These are phyloP conservation scores for Brachionus koreanus DNA, from an alignment of 1,140 invertebrate genomes.

Conservation along the genomic window DNA sequence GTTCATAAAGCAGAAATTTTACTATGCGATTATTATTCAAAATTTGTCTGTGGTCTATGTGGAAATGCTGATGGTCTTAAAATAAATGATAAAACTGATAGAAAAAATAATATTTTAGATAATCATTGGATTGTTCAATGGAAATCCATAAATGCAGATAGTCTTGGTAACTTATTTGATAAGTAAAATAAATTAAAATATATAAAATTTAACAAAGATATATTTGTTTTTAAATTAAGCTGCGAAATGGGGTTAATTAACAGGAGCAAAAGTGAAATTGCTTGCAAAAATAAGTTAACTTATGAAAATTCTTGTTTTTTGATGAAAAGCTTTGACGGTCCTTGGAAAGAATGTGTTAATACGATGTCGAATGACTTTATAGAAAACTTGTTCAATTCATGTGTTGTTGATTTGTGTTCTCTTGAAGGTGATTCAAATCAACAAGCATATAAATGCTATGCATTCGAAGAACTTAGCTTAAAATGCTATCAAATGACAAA, in stretches of 20 bases:
- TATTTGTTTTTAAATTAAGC: neutral
- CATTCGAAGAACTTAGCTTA: neutral
- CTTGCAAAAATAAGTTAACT: neutral
- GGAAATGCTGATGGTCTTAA: conserved; percentile 12
- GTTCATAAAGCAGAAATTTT: neutral
- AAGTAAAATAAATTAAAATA: neutral
- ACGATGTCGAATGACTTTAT: neutral
- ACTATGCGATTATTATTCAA: conserved; percentile 3
- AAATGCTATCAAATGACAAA: neutral
- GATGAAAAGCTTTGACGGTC: neutral
- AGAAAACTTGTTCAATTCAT: neutral
- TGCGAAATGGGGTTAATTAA: neutral
- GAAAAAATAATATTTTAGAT: neutral
- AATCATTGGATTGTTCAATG: neutral
- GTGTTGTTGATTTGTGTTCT: conserved; percentile 15
- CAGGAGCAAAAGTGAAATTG: neutral
- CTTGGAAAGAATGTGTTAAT: neutral
- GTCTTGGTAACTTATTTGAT: neutral
- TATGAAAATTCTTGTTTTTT: neutral
- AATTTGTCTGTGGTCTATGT: conserved; percentile 26
- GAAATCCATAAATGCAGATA: neutral
- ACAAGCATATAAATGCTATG: neutral
- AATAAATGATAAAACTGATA: neutral
- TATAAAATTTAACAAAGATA: neutral
- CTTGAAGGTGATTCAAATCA: neutral